phyloP scores from a whole-genome alignment of 1,140 invertebrate genomes.

The Drosophila parabipectinata region DNA sequence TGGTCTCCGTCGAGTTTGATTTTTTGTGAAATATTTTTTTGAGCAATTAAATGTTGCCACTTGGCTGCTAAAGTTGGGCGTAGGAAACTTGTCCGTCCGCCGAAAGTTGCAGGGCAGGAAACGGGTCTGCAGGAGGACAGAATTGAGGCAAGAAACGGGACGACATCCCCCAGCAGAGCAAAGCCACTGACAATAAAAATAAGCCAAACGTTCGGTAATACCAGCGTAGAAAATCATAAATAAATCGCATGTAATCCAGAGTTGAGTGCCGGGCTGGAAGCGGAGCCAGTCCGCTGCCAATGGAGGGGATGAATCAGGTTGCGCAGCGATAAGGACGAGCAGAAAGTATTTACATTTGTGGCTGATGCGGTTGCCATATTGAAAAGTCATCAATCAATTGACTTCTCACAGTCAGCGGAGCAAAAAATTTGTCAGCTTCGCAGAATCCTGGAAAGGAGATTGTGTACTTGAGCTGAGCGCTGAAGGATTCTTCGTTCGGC shows the following conservation, averaged over 20 bases:
- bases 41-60: constrained; percentile 81
- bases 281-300: constrained; percentile 17
- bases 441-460: constrained; percentile 40
- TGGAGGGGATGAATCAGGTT: constrained; percentile 1
- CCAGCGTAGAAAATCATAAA: constrained; percentile 79
- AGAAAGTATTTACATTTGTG: constrained; percentile 74
- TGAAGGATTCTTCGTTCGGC: not conserved
- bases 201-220: constrained; percentile 70
- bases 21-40: constrained; percentile 71
- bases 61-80: constrained; percentile 67
- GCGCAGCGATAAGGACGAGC: constrained; percentile 24
- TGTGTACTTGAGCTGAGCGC: not conserved
- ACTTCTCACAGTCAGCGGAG: constrained; percentile 57
- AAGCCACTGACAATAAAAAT: constrained; percentile 65
- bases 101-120: constrained; percentile 61
- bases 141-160: constrained; percentile 42
- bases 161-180: constrained; percentile 30
- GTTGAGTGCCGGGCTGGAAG: constrained; percentile 78
- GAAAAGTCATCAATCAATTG: constrained; percentile 78
- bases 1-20: constrained; percentile 28
- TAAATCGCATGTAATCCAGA: constrained; percentile 80
- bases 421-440: constrained; percentile 74
- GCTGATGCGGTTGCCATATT: constrained; percentile 58
- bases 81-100: constrained; percentile 60
- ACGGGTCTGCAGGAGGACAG: constrained; percentile 50